These are phyloP conservation scores for Perdita meconis DNA, from an alignment of 2,888 invertebrate species.

Conservation along the genomic window DNA sequence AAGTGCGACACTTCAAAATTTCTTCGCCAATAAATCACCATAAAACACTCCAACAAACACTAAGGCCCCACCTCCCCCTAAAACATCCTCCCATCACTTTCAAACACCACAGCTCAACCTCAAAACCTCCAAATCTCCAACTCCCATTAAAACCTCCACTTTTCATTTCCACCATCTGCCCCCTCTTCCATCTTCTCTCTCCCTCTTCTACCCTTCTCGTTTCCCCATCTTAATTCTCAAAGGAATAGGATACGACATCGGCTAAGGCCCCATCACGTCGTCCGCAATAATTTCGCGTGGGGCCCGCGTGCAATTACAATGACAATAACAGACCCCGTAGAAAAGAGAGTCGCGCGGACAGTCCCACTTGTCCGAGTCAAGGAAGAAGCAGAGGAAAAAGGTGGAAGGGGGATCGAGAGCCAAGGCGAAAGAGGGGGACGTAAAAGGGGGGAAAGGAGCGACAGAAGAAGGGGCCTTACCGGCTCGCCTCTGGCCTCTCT, in stretches of 20 bases:
- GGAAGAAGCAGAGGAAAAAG: conserved; percentile 1
- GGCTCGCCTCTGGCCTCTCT: conserved; percentile 69
- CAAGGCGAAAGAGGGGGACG: too few relatives aligned
- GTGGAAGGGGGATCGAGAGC: background rate
- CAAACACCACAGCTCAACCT: too few relatives aligned
- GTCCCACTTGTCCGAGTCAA: background rate
- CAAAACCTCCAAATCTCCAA: too few relatives aligned
- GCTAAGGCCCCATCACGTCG: conserved; percentile 24
- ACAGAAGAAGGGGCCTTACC: conserved; percentile 62
- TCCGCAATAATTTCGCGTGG: conserved; percentile 14
- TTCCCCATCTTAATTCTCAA: too few relatives aligned
- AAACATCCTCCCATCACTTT: too few relatives aligned
- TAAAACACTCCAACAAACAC: too few relatives aligned
- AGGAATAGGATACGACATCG: background rate
- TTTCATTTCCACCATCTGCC: background rate
- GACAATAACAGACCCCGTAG: conserved; percentile 30
- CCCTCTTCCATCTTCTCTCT: background rate
- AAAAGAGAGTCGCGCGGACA: conserved; percentile 1
- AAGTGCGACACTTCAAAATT: too few relatives aligned
- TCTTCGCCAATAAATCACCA: too few relatives aligned
- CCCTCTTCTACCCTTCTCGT: too few relatives aligned
- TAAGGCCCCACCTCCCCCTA: too few relatives aligned
- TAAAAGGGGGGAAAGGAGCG: conserved; percentile 43
- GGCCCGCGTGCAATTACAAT: conserved; percentile 25
- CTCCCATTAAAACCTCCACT: background rate